Evolutionary conservation across 2,113 vertebrate genomes (phyloP).

Genomic region (Lontra canadensis): DNA sequence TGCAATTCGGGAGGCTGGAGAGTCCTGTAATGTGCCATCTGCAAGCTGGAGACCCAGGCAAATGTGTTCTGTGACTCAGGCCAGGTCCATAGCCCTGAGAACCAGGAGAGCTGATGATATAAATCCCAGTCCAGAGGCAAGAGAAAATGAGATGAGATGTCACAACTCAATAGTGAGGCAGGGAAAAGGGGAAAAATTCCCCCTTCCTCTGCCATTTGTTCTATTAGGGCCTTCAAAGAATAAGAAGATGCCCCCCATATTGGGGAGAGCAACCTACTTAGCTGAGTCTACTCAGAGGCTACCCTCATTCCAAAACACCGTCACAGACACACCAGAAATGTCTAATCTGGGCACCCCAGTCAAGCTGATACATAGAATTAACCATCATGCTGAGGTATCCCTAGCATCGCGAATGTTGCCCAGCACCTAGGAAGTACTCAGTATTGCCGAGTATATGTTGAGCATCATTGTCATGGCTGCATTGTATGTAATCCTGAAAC

Average conservation of each 20-base stretch:
- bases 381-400: fast-evolving
- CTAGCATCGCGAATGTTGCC: fast-evolving
- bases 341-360: background rate
- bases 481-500: background rate
- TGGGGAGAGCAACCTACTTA: background rate
- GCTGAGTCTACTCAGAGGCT: background rate
- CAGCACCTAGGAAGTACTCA: no score
- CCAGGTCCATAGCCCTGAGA: background rate
- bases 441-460: background rate
- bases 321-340: background rate
- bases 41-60: background rate
- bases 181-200: background rate
- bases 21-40: background rate
- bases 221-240: background rate
- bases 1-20: background rate
- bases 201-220: background rate
- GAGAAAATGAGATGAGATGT: background rate
- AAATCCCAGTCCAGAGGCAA: background rate
- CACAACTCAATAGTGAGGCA: background rate
- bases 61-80: background rate
- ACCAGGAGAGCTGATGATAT: background rate
- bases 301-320: background rate
- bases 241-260: no score
- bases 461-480: background rate
- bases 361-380: background rate